phyloP scores from a whole-genome alignment of 2,888 invertebrate genomes.

The Plutella xylostella region DNA sequence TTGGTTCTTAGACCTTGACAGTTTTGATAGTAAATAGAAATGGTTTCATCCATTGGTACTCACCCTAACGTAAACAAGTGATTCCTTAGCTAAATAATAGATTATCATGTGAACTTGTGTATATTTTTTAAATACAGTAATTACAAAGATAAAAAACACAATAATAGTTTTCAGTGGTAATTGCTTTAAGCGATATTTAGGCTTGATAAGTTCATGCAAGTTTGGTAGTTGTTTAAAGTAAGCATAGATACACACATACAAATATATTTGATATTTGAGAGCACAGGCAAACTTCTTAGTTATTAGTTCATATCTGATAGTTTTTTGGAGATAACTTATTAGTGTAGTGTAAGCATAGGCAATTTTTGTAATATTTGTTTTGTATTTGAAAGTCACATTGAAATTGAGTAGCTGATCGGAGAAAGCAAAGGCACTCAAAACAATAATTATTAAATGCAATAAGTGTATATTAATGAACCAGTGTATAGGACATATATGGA shows the following conservation, averaged over 20 bases:
- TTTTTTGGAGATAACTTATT: too few species aligned
- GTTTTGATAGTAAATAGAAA: constrained; percentile 13
- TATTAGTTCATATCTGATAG: too few species aligned
- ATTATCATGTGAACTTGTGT: neutral
- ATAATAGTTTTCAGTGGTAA: neutral
- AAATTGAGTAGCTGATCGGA: neutral
- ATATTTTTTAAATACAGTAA: neutral
- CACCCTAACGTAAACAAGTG: neutral
- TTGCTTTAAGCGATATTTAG: neutral
- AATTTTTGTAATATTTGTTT: neutral
- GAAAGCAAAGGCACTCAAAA: neutral
- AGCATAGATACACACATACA: neutral
- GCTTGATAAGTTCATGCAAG: neutral
- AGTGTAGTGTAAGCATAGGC: too few species aligned
- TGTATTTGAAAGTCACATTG: neutral
- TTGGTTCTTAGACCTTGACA: constrained; percentile 11
- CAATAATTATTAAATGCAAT: neutral
- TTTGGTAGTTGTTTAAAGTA: neutral
- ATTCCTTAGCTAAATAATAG: neutral
- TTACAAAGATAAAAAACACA: neutral
- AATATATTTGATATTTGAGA: neutral
- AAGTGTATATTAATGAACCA: neutral
- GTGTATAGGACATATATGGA: neutral
- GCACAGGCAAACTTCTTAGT: neutral
- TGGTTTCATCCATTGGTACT: constrained; percentile 7